Evolutionary conservation across 2,888 invertebrate species (phyloP).

Genomic region (Podabrus alpinus): DNA sequence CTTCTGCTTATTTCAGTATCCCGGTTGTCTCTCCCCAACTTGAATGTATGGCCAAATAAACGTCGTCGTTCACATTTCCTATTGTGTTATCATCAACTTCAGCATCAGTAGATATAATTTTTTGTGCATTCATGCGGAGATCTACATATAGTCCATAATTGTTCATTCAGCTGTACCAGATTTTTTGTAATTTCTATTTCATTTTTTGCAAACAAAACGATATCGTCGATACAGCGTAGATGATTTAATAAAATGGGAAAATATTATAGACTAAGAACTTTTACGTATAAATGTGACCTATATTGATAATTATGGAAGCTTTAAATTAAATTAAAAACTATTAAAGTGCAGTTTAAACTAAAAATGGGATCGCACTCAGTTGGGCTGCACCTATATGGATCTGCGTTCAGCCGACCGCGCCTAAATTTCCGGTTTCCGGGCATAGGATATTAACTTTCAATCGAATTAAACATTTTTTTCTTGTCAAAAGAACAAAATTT

Average conservation of each 20-base stretch:
- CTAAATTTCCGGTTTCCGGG: background rate
- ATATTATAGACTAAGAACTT: background rate
- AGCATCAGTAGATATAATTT: too few relatives aligned
- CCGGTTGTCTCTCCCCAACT: too few relatives aligned
- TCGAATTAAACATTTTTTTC: background rate
- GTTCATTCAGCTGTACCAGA: too few relatives aligned
- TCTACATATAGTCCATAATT: too few relatives aligned
- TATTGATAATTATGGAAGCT: background rate
- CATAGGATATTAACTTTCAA: background rate
- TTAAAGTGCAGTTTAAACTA: background rate
- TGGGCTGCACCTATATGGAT: background rate
- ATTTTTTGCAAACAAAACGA: too few relatives aligned
- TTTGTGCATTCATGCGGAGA: too few relatives aligned
- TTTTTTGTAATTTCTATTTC: too few relatives aligned
- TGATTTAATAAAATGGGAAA: background rate
- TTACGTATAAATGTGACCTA: background rate
- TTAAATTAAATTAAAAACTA: background rate
- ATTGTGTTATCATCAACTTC: too few relatives aligned
- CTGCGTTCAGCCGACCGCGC: background rate
- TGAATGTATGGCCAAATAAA: too few relatives aligned
- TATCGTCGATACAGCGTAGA: too few relatives aligned
- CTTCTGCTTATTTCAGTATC: too few relatives aligned
- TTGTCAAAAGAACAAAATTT: background rate
- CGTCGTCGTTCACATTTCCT: too few relatives aligned
- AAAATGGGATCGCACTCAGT: background rate